Conservation (phyloP, 2,113 vertebrate genomes). For the Albula goreensis region DNA sequence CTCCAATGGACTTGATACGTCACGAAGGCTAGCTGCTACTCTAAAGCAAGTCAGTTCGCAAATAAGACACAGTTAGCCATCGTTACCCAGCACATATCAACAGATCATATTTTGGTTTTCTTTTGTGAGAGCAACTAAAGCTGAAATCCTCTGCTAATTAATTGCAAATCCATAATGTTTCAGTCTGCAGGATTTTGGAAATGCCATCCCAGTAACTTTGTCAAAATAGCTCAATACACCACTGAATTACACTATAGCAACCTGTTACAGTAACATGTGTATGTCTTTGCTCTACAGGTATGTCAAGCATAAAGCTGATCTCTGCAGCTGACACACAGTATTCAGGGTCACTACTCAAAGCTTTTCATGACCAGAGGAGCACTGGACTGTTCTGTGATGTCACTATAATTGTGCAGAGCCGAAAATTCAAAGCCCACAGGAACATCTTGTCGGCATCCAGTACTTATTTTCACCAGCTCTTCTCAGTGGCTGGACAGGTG, state of each 20-base stretch:
- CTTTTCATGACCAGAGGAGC: constrained; percentile 87
- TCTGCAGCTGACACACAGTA: constrained; percentile 92
- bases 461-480: constrained; percentile 92
- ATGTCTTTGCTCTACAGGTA: constrained; percentile 66
- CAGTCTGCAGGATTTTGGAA: no score
- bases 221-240: background rate
- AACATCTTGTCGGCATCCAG: constrained; percentile 92
- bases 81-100: no score
- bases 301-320: constrained; percentile 92
- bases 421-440: constrained; percentile 94
- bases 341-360: constrained; percentile 79
- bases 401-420: constrained; percentile 94
- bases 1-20: no score
- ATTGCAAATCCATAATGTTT: no score
- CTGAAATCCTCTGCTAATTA: no score
- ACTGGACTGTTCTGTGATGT: constrained; percentile 94
- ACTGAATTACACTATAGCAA: background rate
- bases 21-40: no score
- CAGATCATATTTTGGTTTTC: no score
- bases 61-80: no score
- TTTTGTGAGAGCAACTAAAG: no score
- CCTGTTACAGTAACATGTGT: background rate
- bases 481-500: constrained; percentile 86
- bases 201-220: background rate
- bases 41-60: no score